Evolutionary conservation across 1,140 invertebrate species (phyloP).

Genomic region (Asobara japonica): DNA sequence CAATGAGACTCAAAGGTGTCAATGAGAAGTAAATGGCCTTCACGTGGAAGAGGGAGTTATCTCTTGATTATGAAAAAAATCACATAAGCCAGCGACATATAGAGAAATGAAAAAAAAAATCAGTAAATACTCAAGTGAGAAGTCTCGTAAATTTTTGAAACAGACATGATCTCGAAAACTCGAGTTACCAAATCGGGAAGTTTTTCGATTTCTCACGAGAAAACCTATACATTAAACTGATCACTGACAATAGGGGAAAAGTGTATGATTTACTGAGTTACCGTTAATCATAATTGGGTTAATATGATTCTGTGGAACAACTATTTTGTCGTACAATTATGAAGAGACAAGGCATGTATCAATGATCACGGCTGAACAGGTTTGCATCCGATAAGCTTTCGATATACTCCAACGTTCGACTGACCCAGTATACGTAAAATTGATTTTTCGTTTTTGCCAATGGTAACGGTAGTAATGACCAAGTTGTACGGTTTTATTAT

Average conservation of each 20-base stretch:
- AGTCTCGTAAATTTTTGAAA: too few species aligned
- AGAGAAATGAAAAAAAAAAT: too few species aligned
- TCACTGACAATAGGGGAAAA: background rate
- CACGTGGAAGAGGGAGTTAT: too few species aligned
- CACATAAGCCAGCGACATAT: too few species aligned
- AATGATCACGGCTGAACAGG: background rate
- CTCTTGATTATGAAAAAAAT: too few species aligned
- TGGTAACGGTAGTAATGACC: slow-evolving; percentile 1
- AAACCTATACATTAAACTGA: too few species aligned
- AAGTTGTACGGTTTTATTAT: background rate
- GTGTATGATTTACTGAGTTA: background rate
- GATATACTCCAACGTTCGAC: slow-evolving; percentile 18
- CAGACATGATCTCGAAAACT: too few species aligned
- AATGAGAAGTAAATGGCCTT: too few species aligned
- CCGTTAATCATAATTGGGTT: slow-evolving; percentile 10
- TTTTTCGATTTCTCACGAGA: too few species aligned
- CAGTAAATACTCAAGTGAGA: too few species aligned
- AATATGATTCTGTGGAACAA: background rate
- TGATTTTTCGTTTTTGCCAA: background rate
- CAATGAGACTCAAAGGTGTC: too few species aligned
- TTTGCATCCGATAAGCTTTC: slow-evolving; percentile 20
- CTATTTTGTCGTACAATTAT: background rate
- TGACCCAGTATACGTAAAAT: slow-evolving; percentile 18
- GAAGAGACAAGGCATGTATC: background rate
- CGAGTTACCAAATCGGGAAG: too few species aligned